Base-by-base conservation (phyloP, 2,797 vertebrate genomes). In the Serranus cabrilla region DNA sequence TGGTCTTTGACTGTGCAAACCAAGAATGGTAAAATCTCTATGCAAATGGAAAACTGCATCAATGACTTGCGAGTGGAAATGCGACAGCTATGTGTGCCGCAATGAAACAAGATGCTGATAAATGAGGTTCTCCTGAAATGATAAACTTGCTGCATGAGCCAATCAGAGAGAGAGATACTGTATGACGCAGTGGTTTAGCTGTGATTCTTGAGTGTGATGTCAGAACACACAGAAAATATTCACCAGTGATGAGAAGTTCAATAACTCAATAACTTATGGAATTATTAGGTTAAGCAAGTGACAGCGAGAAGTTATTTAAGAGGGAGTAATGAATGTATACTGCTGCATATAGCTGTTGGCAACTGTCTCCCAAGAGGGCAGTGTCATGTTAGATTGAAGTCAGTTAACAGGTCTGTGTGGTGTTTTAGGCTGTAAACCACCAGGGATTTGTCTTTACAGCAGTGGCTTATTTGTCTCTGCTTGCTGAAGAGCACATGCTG, bases 401-500 rank as follows among this genome's bases (percentile, higher is more conserved):
- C 70, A 56, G 34, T 71, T 25, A 70, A 25, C 57, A 62, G 52
- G 55, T 72, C 49, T 37, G 23, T 45, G 34, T 20, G 46, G 39
- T 0, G n/a, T 45, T 64, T 70, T 4, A 51, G 54, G 63, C 55
- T 40, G 4, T 37, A n/a, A n/a, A 4, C 23, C 50, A 66, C 16
- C 31, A 21, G 52, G 31, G 34, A 42, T 62, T 76, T 66, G 31
- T 54, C 40, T 69, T 50, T 13, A 42, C 49, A 23, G 13, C 7
- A 2, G 17, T 40, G 61, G 14, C 61, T 55, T 52, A 50, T 71
- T 60, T 69, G 42, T 57, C 52, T 51, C 14, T 27, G 23, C 27
- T 76, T 40, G 52, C n/a, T 5, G 27, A 63, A 37, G 45, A 67
- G 68, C 51, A 62, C 62, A 47, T 42, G 25, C 16, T 62, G 66